Conservation (phyloP, 2,797 vertebrate species). For the Malurus leucopterus region DNA sequence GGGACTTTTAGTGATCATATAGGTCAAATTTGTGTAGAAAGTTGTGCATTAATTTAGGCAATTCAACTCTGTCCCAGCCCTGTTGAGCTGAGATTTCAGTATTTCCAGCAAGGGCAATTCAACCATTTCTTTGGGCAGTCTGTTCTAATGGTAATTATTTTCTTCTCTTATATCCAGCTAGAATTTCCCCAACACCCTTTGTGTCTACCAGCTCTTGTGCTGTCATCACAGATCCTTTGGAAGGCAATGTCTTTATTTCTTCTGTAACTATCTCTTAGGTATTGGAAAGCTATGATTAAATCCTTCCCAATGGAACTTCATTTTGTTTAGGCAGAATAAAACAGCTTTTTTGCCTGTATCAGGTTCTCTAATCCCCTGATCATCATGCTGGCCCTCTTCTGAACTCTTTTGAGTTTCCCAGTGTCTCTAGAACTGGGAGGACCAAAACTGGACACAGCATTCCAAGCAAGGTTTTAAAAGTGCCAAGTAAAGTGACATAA, state of each 20-base stretch:
- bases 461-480: not conserved
- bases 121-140: not conserved
- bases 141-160: not conserved
- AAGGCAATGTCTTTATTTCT: not conserved
- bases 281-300: not conserved
- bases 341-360: not conserved
- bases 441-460: not conserved
- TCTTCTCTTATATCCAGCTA: not conserved
- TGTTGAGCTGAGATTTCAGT: not conserved
- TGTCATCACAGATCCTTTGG: not conserved
- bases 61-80: not conserved
- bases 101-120: not conserved
- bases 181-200: not conserved
- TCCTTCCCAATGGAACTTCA: not conserved
- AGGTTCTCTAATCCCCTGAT: not conserved
- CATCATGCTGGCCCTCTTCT: not conserved
- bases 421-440: not conserved
- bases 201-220: not conserved
- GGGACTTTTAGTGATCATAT: not conserved
- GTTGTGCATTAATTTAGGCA: not conserved
- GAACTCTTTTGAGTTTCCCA: not conserved
- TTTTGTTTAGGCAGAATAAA: not conserved
- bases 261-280: not conserved
- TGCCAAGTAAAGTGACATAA: not conserved
- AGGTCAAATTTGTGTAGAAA: not conserved